Conservation (phyloP, 2,113 vertebrate species). For the Gavia stellata region DNA sequence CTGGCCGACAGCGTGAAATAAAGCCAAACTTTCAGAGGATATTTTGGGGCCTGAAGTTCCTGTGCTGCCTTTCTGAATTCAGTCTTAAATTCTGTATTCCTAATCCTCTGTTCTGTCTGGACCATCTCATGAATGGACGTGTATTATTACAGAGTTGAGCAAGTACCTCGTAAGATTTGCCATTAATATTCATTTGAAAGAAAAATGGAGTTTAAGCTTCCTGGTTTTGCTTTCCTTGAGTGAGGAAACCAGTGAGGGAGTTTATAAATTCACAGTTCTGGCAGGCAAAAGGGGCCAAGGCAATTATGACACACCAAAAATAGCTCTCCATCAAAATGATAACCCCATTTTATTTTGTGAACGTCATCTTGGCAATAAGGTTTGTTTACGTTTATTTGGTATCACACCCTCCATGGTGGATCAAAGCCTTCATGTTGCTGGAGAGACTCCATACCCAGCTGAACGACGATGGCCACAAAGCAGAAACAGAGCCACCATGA, state of each 20-base stretch:
- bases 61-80: background rate
- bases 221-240: background rate
- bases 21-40: background rate
- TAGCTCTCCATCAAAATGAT: background rate
- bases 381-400: background rate
- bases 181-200: constrained; percentile 5
- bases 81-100: background rate
- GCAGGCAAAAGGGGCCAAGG: background rate
- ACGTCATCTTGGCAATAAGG: background rate
- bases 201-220: constrained; percentile 31
- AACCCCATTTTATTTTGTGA: background rate
- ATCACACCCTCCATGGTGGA: background rate
- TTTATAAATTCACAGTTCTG: background rate
- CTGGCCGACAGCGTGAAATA: background rate
- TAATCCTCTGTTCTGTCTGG: constrained; percentile 29
- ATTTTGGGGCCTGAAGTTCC: constrained; percentile 19
- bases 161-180: background rate
- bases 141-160: background rate
- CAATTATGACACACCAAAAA: background rate
- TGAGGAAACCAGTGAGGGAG: background rate
- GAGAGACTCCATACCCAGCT: background rate
- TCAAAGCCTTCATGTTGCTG: background rate
- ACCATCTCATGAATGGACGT: constrained; percentile 16
- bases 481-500: background rate
- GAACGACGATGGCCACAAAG: fast-evolving